These are phyloP conservation scores for Pyrgus malvae DNA, from an alignment of 2,888 invertebrate genomes.

Conservation along the genomic window DNA sequence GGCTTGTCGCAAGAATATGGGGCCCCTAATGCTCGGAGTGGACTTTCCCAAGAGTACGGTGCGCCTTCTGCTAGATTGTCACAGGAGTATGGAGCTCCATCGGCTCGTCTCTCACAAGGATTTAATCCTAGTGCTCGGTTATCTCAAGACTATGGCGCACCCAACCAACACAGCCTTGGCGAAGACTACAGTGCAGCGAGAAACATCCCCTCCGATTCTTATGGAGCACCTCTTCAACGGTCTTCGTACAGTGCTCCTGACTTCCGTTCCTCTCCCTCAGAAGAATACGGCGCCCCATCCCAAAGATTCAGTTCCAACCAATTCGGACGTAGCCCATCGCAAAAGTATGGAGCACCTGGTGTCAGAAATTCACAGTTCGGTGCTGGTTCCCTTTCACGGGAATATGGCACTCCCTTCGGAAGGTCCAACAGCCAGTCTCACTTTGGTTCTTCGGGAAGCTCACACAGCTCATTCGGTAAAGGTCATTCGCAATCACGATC, in stretches of 20 bases:
- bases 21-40: conserved; percentile 43
- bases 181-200: conserved; percentile 19
- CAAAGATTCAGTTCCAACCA: conserved; percentile 38
- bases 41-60: conserved; percentile 30
- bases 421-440: conserved; percentile 32
- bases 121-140: conserved; percentile 45
- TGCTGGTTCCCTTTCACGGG: conserved; percentile 43
- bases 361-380: conserved; percentile 37
- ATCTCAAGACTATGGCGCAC: conserved; percentile 41
- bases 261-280: conserved; percentile 46
- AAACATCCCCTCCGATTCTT: conserved; percentile 38
- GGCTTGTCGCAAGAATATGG: conserved; percentile 45
- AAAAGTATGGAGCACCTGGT: conserved; percentile 41
- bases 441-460: conserved; percentile 24
- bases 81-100: conserved; percentile 41
- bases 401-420: conserved; percentile 41
- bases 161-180: conserved; percentile 4
- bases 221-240: conserved; percentile 41
- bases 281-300: conserved; percentile 50
- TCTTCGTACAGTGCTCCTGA: conserved; percentile 47
- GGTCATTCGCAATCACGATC: conserved; percentile 23
- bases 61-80: conserved; percentile 29
- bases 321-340: conserved; percentile 19
- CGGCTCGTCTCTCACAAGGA: conserved; percentile 39
- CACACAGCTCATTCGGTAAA: conserved; percentile 23